phyloP scores from a whole-genome alignment of 2,888 invertebrate genomes.

The Arctia plantaginis region DNA sequence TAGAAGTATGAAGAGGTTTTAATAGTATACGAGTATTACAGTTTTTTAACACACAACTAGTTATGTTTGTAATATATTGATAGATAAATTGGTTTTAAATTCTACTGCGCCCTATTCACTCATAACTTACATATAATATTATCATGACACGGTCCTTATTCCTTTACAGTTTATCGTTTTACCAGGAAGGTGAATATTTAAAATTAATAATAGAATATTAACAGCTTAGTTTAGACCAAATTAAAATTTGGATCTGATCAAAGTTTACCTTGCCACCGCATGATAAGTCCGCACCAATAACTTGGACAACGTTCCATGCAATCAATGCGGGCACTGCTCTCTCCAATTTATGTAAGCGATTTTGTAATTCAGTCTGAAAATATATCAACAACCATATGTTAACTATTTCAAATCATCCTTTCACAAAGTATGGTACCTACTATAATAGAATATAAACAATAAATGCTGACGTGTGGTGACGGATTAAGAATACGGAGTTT shows the following conservation, averaged over 20 bases:
- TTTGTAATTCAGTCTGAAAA: slow-evolving; percentile 85
- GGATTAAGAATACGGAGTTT: no score
- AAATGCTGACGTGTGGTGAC: no score
- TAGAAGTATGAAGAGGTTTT: background rate
- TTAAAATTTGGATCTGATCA: background rate
- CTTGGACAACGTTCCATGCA: slow-evolving; percentile 86
- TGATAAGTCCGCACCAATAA: slow-evolving; percentile 66
- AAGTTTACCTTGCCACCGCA: slow-evolving; percentile 64
- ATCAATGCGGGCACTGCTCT: slow-evolving; percentile 88
- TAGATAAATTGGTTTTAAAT: background rate
- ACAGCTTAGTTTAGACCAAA: no score
- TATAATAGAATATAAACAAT: background rate
- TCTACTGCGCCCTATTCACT: background rate
- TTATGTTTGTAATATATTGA: background rate
- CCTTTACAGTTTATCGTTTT: no score
- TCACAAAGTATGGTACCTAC: background rate
- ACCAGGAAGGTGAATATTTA: background rate
- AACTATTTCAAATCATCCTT: background rate
- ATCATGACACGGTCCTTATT: no score
- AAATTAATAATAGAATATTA: no score
- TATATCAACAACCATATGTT: background rate
- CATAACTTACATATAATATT: no score
- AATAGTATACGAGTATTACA: no score
- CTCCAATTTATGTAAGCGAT: slow-evolving; percentile 86
- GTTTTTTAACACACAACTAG: background rate